phyloP scores from a whole-genome alignment of 1,140 invertebrate species.

The Helicoverpa armigera region DNA sequence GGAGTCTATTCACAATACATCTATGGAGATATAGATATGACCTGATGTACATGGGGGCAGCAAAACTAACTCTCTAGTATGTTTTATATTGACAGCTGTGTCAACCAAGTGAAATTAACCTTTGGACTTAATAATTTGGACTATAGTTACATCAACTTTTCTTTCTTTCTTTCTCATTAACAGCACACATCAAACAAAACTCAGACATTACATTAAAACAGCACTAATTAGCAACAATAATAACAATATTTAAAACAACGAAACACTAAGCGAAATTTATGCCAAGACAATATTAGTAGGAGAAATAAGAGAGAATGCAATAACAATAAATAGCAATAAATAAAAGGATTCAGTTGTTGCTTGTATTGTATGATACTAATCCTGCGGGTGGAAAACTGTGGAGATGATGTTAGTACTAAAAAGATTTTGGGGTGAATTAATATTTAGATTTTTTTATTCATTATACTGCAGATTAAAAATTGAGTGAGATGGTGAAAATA shows the following conservation, averaged over 20 bases:
- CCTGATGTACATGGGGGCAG: too few relatives aligned
- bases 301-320: constrained; percentile 84
- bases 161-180: too few relatives aligned
- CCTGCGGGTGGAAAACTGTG: constrained; percentile 64
- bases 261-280: constrained; percentile 83
- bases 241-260: constrained; percentile 77
- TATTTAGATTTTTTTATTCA: too few relatives aligned
- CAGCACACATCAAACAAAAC: constrained; percentile 53
- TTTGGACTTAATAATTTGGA: too few relatives aligned
- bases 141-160: too few relatives aligned
- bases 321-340: constrained; percentile 88
- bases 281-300: constrained; percentile 84
- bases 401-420: constrained; percentile 58
- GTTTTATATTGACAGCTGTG: too few relatives aligned
- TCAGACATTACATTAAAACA: constrained; percentile 60
- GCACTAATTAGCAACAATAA: constrained; percentile 77
- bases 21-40: too few relatives aligned
- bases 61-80: too few relatives aligned
- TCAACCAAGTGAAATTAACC: too few relatives aligned
- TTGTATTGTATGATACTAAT: constrained; percentile 87
- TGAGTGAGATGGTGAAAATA: background rate
- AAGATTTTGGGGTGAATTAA: constrained; percentile 16
- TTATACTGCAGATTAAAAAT: too few relatives aligned
- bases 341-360: constrained; percentile 87
- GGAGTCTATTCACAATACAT: too few relatives aligned